Percentiles rank a stretch among this genome's conserved stretches.
Evolutionary conservation across 2,888 invertebrate species (phyloP).

Genomic region (Liodrosophila aerea): DNA sequence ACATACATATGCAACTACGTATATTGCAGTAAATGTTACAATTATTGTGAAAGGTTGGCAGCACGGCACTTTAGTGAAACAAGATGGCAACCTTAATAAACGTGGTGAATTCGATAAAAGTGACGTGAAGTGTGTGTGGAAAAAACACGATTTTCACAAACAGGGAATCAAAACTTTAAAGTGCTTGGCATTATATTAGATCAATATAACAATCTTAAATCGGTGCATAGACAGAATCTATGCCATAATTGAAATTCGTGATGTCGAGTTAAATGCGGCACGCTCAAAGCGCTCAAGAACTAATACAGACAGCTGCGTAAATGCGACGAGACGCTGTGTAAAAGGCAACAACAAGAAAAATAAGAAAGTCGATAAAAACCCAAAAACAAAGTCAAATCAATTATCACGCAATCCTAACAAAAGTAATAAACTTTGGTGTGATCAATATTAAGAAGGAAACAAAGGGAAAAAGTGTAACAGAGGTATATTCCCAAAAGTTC

Average conservation of each 20-base stretch:
- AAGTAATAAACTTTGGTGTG: constrained; percentile 13
- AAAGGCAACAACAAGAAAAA: constrained; percentile 35
- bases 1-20: constrained; percentile 52
- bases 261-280: too few species aligned
- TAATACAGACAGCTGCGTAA: constrained; percentile 48
- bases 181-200: constrained; percentile 9
- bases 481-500: too few species aligned
- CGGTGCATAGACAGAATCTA: not conserved
- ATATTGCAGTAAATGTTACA: not conserved
- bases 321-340: constrained; percentile 45
- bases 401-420: constrained; percentile 55
- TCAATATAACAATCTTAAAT: constrained; percentile 9
- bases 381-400: constrained; percentile 57
- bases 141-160: constrained; percentile 66
- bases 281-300: too few species aligned
- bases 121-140: constrained; percentile 73
- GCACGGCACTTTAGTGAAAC: constrained; percentile 15
- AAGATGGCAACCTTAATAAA: constrained; percentile 55
- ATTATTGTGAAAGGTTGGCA: constrained; percentile 50
- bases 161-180: constrained; percentile 37
- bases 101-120: constrained; percentile 71
- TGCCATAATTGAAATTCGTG: too few species aligned
- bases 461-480: constrained; percentile 25
- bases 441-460: not conserved
- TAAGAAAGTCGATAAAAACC: constrained; percentile 13